Conservation (phyloP, 2,113 vertebrate species). For the Erythrocercus mccallii region DNA sequence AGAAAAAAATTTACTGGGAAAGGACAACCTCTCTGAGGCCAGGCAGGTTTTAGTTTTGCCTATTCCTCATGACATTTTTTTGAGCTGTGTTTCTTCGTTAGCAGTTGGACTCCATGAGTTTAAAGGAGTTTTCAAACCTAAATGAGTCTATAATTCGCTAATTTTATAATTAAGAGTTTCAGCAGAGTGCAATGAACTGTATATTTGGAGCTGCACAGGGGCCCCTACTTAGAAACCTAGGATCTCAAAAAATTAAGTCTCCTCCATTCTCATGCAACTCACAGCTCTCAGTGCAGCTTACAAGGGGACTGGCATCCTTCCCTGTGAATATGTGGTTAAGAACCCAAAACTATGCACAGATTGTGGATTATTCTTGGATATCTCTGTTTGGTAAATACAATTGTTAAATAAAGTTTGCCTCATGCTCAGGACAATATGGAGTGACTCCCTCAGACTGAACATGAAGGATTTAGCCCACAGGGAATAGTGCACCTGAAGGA, state of each 20-base stretch:
- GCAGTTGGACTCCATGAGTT: accelerated
- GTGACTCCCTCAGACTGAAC: background rate
- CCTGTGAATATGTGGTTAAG: background rate
- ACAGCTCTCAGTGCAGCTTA: background rate
- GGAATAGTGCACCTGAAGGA: background rate
- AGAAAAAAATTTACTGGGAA: background rate
- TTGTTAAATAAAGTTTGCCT: background rate
- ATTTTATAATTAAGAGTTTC: background rate
- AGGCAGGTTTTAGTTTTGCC: background rate
- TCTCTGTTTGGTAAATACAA: background rate
- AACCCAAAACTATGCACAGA: background rate
- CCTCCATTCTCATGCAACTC: background rate
- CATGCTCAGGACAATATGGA: background rate
- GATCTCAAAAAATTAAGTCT: background rate
- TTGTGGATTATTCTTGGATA: background rate
- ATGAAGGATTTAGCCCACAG: background rate
- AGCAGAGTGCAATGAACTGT: background rate
- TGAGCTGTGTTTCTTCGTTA: background rate
- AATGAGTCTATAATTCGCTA: background rate
- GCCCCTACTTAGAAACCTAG: background rate
- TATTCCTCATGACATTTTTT: background rate
- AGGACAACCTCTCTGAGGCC: background rate
- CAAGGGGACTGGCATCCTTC: background rate
- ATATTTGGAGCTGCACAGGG: background rate
- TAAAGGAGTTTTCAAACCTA: background rate